Evolutionary conservation across 2,888 invertebrate genomes (phyloP).

Genomic region (Epirrhoe tristata): DNA sequence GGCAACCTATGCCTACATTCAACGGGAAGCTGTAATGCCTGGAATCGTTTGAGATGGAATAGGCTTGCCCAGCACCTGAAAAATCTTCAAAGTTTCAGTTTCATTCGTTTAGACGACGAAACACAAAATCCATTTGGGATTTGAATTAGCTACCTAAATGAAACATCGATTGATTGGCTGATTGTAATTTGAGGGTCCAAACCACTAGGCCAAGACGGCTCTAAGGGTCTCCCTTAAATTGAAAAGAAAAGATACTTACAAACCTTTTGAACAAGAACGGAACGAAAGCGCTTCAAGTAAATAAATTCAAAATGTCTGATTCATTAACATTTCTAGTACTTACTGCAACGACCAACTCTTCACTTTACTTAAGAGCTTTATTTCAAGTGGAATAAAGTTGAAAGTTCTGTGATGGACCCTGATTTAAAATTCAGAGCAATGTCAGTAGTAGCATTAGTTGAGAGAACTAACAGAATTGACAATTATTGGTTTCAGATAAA

Average conservation of each 20-base stretch:
- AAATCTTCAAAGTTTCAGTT: too few species aligned
- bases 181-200: too few species aligned
- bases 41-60: too few species aligned
- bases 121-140: too few species aligned
- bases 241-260: neutral
- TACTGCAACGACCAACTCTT: constrained; percentile 6
- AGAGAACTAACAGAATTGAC: constrained; percentile 5
- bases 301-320: constrained; percentile 27
- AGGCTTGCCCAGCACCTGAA: too few species aligned
- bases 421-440: constrained; percentile 28
- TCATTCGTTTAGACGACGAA: too few species aligned
- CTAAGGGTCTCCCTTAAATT: too few species aligned
- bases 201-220: too few species aligned
- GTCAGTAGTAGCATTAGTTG: constrained; percentile 9
- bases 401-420: constrained; percentile 10
- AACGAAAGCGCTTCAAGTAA: constrained; percentile 21
- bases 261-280: neutral
- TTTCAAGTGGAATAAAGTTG: constrained; percentile 4
- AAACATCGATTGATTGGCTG: too few species aligned
- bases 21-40: too few species aligned
- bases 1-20: too few species aligned
- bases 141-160: too few species aligned
- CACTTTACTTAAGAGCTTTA: constrained; percentile 6
- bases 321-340: constrained; percentile 10
- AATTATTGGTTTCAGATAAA: neutral